These are phyloP conservation scores for Drosophila bunnanda DNA, from an alignment of 2,888 invertebrate genomes.

Conservation along the genomic window DNA sequence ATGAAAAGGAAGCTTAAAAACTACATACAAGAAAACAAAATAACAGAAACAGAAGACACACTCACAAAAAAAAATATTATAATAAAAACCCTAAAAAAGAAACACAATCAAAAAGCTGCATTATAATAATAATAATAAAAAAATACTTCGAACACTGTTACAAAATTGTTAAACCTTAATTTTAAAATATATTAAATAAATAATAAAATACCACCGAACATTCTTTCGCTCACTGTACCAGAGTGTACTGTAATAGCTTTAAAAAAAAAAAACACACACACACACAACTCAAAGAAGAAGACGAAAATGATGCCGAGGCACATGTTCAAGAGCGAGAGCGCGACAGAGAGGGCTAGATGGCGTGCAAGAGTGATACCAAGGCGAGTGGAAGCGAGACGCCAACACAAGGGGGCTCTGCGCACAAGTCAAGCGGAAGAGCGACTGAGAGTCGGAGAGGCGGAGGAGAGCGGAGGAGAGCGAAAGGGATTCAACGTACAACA, in stretches of 20 bases:
- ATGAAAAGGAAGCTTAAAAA: constrained; percentile 67
- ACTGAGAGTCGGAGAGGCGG: constrained; percentile 20
- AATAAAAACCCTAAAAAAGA: constrained; percentile 32
- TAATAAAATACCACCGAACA: neutral
- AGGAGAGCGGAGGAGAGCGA: constrained; percentile 30
- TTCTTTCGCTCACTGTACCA: constrained; percentile 1
- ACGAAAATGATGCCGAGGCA: constrained; percentile 62
- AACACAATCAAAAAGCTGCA: constrained; percentile 40
- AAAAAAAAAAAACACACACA: constrained; percentile 44
- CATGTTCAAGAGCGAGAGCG: constrained; percentile 42
- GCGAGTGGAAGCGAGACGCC: constrained; percentile 8
- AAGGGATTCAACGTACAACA: constrained; percentile 24
- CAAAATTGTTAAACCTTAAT: neutral
- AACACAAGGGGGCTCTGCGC: constrained; percentile 28
- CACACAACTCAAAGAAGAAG: constrained; percentile 53
- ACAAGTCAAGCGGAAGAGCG: constrained; percentile 38
- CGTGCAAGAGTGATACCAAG: constrained; percentile 6
- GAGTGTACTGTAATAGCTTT: constrained; percentile 15
- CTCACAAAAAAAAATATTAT: constrained; percentile 46
- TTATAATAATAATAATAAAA: constrained; percentile 73
- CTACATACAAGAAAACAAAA: constrained; percentile 61
- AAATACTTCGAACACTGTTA: neutral
- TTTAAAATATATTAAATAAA: neutral
- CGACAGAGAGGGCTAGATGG: constrained; percentile 30
- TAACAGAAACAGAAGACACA: constrained; percentile 45